Base-by-base conservation (phyloP, 53 echinoderm and acorn worm species). In the Paelopatides confundens region DNA sequence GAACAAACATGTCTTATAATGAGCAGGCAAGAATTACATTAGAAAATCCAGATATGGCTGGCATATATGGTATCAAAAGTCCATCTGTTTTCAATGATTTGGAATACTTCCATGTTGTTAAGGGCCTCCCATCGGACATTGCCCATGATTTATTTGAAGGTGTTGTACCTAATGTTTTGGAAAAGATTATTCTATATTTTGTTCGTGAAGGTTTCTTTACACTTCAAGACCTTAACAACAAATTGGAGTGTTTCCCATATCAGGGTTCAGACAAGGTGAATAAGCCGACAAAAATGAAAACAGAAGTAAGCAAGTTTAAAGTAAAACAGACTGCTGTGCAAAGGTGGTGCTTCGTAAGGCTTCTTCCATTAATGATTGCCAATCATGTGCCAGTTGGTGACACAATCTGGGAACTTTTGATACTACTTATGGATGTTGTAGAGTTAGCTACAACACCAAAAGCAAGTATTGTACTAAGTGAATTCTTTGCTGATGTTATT, bases 281-380 rank as follows among this genome's bases (percentile, higher is more conserved):
- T 39, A 89, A 89, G 38, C 89, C 84, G 11, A 50, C 69, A 58
- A 38, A 69, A 28, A 82, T 89, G 83, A 83, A 68, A 3, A 33
- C 83, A 21, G 40, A 62, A 1, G n/a, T 70, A 12, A 40, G 40
- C 33, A 62, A 27, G 14, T 87, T 91, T 69, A 91, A 82, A 62
- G 87, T 91, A 24, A 90, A 87, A 52, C 87, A 91, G 64, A 91
- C 87, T 70, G 87, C 91, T 54, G 46, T 81, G 10, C 87, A 87
- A 31, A 58, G 85, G 39, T 92, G 92, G 88, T 88, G 86, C 81
- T 28, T 88, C 54, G 35, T 88, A 18, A 78, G 82, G 18, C 64
- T 89, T 15, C 51, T 92, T 32, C 92, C 88, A 35, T 34, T 92
- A 4, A 76, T 92, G 88, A 38, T 88, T 63, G 92, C 88, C 31